Evolutionary conservation across 2,888 invertebrate genomes (phyloP).

Genomic region (Sesamia inferens): DNA sequence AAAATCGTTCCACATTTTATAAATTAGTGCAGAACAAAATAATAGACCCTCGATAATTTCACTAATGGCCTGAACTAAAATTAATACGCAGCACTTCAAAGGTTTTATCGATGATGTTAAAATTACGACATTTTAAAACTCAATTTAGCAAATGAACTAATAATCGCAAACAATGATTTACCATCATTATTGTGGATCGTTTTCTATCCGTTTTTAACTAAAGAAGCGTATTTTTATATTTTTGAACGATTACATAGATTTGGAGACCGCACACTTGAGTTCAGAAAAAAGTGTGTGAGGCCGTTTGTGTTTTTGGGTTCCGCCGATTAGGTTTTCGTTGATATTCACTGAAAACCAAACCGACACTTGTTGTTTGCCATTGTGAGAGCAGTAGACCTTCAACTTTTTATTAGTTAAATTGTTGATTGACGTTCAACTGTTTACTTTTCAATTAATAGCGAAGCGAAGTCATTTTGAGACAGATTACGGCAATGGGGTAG

Average conservation of each 20-base stretch:
- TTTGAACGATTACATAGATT: conserved; percentile 76
- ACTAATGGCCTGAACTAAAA: conserved; percentile 27
- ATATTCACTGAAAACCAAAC: background rate
- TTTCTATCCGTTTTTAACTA: conserved; percentile 80
- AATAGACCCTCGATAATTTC: background rate
- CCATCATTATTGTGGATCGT: conserved; percentile 68
- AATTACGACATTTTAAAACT: conserved; percentile 48
- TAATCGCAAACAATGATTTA: conserved; percentile 64
- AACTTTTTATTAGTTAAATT: background rate
- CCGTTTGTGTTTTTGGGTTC: conserved; percentile 23
- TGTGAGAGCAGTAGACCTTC: background rate
- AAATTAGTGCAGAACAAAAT: background rate
- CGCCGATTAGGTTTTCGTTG: background rate
- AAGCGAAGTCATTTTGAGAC: background rate
- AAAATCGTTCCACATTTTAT: background rate
- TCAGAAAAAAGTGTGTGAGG: conserved; percentile 59
- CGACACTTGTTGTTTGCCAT: background rate
- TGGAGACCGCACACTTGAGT: conserved; percentile 75
- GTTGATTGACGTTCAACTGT: background rate
- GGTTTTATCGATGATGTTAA: conserved; percentile 1
- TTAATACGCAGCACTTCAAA: conserved; percentile 9
- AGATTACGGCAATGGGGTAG: background rate
- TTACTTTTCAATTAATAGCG: background rate
- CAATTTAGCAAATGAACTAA: conserved; percentile 58
- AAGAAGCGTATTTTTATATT: conserved; percentile 73